Conservation (phyloP, 2,797 vertebrate species). For the Ciconia nigra region DNA sequence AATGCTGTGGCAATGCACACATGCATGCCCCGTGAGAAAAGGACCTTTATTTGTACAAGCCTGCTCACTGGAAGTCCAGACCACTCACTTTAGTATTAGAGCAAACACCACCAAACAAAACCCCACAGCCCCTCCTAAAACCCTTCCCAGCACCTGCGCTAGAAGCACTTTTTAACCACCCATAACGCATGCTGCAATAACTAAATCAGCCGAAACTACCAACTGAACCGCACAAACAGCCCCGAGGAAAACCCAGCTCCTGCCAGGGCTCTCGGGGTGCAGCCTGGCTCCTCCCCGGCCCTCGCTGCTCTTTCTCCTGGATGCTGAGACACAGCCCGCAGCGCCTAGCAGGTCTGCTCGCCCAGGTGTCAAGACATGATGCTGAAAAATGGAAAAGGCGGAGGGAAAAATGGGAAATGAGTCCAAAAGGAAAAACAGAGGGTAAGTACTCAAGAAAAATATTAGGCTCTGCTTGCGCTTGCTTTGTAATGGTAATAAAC, state of each 20-base stretch:
- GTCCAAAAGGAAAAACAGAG: background rate
- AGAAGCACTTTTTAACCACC: background rate
- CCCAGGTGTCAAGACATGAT: background rate
- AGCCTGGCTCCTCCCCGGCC: background rate
- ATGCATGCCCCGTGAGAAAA: background rate
- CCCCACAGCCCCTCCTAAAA: background rate
- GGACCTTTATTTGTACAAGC: background rate
- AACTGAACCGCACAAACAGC: background rate
- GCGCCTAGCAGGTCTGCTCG: background rate
- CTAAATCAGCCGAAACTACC: background rate
- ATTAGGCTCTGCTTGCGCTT: background rate
- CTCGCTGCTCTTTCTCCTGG: background rate
- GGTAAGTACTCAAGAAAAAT: background rate
- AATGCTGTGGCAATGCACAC: background rate
- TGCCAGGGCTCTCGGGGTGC: background rate
- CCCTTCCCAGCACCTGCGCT: background rate
- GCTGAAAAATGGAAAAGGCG: background rate
- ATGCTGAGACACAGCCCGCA: background rate
- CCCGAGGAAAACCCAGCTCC: background rate
- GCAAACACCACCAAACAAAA: background rate
- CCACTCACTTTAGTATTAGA: background rate
- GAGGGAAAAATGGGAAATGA: background rate
- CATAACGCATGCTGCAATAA: fast-evolving
- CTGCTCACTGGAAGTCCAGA: background rate
- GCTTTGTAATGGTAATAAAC: background rate